These are phyloP conservation scores for Sisyra terminalis DNA, from an alignment of 2,888 invertebrate genomes.

Conservation along the genomic window DNA sequence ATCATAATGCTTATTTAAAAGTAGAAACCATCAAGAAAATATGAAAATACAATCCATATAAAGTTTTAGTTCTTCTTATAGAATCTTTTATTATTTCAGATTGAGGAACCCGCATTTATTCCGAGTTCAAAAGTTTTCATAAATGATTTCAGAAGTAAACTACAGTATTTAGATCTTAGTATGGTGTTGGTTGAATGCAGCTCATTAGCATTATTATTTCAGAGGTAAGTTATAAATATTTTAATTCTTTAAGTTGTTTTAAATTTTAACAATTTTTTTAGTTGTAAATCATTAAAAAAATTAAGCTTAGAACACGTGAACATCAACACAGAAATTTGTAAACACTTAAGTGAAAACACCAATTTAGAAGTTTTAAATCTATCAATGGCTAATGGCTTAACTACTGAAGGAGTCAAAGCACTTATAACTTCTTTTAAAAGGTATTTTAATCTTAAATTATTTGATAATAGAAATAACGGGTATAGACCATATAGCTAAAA, in stretches of 20 bases:
- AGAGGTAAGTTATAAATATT: slow-evolving; percentile 1
- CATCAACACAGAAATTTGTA: slow-evolving; percentile 45
- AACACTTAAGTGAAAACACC: slow-evolving; percentile 45
- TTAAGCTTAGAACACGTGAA: slow-evolving; percentile 68
- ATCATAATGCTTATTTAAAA: too few relatives aligned
- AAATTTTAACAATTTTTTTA: too few relatives aligned
- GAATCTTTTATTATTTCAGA: slow-evolving; percentile 19
- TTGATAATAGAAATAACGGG: background rate
- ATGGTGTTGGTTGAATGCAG: slow-evolving; percentile 48
- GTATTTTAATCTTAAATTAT: slow-evolving; percentile 24
- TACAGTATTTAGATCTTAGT: slow-evolving; percentile 78
- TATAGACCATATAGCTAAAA: background rate
- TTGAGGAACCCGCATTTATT: slow-evolving; percentile 33
- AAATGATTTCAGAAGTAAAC: slow-evolving; percentile 32
- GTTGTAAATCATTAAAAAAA: slow-evolving; percentile 58
- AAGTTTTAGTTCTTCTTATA: too few relatives aligned
- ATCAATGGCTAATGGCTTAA: slow-evolving; percentile 62
- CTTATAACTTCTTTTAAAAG: slow-evolving; percentile 42
- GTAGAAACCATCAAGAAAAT: too few relatives aligned
- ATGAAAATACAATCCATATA: too few relatives aligned
- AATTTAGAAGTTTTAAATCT: slow-evolving; percentile 68
- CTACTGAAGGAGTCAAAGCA: slow-evolving; percentile 39
- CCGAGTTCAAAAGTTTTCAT: slow-evolving; percentile 22
- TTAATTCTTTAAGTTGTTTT: background rate
- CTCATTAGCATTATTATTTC: slow-evolving; percentile 27